phyloP scores from a whole-genome alignment of 2,113 vertebrate genomes.

The Corapipo altera region DNA sequence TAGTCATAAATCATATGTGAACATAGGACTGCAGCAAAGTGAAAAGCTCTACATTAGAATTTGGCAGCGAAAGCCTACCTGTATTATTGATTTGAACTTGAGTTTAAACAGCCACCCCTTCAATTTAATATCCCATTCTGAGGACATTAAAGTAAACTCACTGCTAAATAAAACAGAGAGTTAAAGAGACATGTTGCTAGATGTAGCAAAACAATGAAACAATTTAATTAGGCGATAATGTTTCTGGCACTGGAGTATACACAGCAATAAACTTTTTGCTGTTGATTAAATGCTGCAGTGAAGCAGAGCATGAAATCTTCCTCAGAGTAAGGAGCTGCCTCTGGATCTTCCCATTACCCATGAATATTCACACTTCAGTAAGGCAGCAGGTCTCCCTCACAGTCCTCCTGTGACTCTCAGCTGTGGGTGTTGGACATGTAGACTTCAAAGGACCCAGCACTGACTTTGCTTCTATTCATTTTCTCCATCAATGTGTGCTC shows the following conservation, averaged over 20 bases:
- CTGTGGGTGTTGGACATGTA: neutral
- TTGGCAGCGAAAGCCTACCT: constrained; percentile 51
- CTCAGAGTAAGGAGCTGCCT: constrained; percentile 8
- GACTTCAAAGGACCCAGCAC: neutral
- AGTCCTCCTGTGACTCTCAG: neutral
- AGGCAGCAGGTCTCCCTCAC: neutral
- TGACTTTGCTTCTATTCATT: neutral
- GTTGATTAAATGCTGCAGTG: constrained; percentile 66
- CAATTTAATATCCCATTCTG: constrained; percentile 68
- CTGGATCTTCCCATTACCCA: neutral
- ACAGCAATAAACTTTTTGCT: constrained; percentile 56
- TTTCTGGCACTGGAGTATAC: constrained; percentile 26
- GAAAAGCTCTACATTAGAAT: constrained; percentile 35
- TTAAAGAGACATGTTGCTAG: constrained; percentile 69
- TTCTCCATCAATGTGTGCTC: neutral
- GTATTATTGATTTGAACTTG: constrained; percentile 72
- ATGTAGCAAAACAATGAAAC: constrained; percentile 72
- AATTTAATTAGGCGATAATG: constrained; percentile 73
- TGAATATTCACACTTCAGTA: neutral
- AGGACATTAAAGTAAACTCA: constrained; percentile 57
- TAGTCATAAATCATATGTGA: constrained; percentile 59
- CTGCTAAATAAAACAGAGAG: constrained; percentile 67
- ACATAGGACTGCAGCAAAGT: constrained; percentile 23
- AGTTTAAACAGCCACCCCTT: constrained; percentile 53
- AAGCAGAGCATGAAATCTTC: constrained; percentile 54